Base-by-base conservation (phyloP, 1,140 invertebrate species). In the Drosophila pseudoananassae region DNA sequence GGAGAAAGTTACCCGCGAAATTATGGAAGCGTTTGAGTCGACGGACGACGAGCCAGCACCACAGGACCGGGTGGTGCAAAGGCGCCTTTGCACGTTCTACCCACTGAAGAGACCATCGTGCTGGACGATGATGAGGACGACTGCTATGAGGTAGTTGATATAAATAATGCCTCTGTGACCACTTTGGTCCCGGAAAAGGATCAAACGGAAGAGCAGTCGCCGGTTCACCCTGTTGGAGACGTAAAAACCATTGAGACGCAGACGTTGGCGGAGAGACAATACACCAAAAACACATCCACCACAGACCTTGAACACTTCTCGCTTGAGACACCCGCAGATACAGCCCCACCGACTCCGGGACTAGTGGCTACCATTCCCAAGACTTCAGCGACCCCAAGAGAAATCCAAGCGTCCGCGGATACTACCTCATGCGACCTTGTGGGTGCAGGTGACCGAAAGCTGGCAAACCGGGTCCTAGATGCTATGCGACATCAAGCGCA, bases 101-200 rank as follows among this genome's bases (percentile, higher is more conserved):
- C 65, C 27, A 45, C 31, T 17, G 73, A 76, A 5, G 83, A 85
- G 12, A 80, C 69, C 6, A 85, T 87, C 56, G 60, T 82, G 6
- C 56, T 87, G 3, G 82, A 78, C 27, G 82, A 85, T n/a, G 81
- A 85, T 12, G 82, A 85, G 8, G 81, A 85, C 46, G 79, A 85
- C 58, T 87, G 83, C 7, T 61, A 63, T 27, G 78, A 88, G 45
- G 82, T 87, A 1, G 64, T 60, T 33, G 33, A 29, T 20, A 25
- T 72, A 49, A 50, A 74, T 25, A 64, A 77, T 2, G 51, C 64
- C 2, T 87, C 83, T 0, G 9, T 52, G 3, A 46, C 17, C 9
- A 87, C 83, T 4, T 17, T 87, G n/a, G 68, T 83, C 17, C 70
- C 83, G 6, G 45, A 78, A 12, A 36, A 47, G 3, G 50, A 55